Evolutionary conservation across 2,888 invertebrate genomes (phyloP).

Genomic region (Timema podura): DNA sequence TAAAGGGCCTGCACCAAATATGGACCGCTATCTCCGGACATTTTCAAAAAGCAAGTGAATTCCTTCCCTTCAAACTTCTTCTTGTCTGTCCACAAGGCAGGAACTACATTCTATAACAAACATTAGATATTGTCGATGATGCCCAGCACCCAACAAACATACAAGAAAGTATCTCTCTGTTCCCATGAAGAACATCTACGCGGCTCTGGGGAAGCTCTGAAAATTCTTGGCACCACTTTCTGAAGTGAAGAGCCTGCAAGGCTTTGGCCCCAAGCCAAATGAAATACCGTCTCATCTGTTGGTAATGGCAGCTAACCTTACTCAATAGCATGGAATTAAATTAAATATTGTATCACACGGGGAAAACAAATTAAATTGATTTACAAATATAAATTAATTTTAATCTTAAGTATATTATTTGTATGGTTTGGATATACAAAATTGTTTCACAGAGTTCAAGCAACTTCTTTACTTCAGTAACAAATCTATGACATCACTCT

Average conservation of each 20-base stretch:
- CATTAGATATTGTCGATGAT: neutral
- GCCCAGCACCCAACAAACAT: neutral
- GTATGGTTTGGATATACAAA: too few species aligned
- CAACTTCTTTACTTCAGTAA: too few species aligned
- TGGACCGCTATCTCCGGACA: slow-evolving; percentile 53
- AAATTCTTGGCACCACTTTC: slow-evolving; percentile 23
- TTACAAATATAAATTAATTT: too few species aligned
- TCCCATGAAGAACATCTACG: slow-evolving; percentile 16
- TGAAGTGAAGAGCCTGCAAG: slow-evolving; percentile 15
- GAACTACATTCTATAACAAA: slow-evolving; percentile 21
- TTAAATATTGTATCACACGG: neutral
- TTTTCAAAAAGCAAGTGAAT: slow-evolving; percentile 35
- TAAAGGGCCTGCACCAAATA: slow-evolving; percentile 85
- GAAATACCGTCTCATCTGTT: slow-evolving; percentile 12
- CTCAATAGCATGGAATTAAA: slow-evolving; percentile 16
- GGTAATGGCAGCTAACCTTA: slow-evolving; percentile 22
- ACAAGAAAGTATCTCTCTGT: neutral
- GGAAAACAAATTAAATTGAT: too few species aligned
- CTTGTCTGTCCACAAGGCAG: neutral
- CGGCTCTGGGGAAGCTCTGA: slow-evolving; percentile 7
- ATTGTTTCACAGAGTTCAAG: too few species aligned
- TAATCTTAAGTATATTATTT: too few species aligned
- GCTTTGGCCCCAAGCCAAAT: slow-evolving; percentile 21
- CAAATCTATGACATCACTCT: too few species aligned
- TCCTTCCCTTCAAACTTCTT: slow-evolving; percentile 7